Base-by-base conservation (phyloP, 1,140 invertebrate genomes). In the Potamilus streckersoni region DNA sequence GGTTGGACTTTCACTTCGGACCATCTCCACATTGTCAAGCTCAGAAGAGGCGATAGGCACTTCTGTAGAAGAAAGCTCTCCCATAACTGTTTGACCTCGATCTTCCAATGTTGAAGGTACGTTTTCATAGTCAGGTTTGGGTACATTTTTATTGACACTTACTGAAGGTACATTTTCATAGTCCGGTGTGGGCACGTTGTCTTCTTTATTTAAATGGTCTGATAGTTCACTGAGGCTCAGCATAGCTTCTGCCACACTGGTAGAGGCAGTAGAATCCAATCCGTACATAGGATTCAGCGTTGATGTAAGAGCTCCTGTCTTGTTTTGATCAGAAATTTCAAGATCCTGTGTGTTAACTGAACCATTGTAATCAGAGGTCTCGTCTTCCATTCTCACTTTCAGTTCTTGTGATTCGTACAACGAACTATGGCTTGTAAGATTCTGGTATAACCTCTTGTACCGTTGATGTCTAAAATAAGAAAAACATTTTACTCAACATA, bases 351-450 rank as follows among this genome's bases (percentile, higher is more conserved):
- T 75, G 23, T 76, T 78, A 4, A 82, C 27, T 3, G 78, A 78
- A 1, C 78, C 80, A n/a, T 73, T 73, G 27, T 75, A 79, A 49
- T 79, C 75, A 0, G 79, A 74, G 11, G 74, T 75, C 65, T 80
- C 77, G 13, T 80, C 79, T 2, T 80, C 77, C 23, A 80, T 70
- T 27, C 66, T 55, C 60, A 83, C 66, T 49, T 79, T 80, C 58
- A 83, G 71, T 67, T 83, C 81, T 69, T 83, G 81, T 31, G 81
- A 83, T 71, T 83, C 81, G 63, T 83, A 83, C 11, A 83, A 23
- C 5, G 81, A 83, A 65, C 81, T 80, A 19, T 72, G 69, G 38
- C 77, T 63, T 3, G 72, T 79, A 13, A 83, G 38, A 56, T 69
- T 72, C 12, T 80, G 64, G 69, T 78, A 71, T 11, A 83, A 73